These are phyloP conservation scores for Kryphioiulus occultus DNA, from an alignment of 2,888 invertebrate species.

Conservation along the genomic window DNA sequence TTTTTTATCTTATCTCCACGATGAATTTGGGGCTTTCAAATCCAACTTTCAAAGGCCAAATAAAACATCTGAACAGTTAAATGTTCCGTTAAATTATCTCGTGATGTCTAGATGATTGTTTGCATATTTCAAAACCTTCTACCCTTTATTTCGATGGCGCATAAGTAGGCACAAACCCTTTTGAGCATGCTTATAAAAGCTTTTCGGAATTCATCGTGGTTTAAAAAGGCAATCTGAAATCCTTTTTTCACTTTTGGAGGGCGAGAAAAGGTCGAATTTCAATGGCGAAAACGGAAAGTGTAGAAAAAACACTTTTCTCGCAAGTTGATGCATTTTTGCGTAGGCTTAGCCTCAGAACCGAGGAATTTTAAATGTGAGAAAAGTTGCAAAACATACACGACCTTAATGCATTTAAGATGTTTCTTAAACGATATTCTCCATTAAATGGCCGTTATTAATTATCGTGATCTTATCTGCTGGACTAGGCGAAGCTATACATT, in stretches of 20 bases:
- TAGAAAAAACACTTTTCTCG: background rate
- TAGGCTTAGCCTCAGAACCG: background rate
- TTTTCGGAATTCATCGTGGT: background rate
- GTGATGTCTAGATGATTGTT: slow-evolving; percentile 13
- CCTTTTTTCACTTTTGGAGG: slow-evolving; percentile 13
- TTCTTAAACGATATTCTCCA: background rate
- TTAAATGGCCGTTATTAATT: background rate
- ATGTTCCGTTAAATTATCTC: slow-evolving; percentile 35
- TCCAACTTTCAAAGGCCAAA: background rate
- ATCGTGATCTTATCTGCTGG: background rate
- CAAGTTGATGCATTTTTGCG: background rate
- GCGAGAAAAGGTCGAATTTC: slow-evolving; percentile 14
- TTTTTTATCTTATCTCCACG: slow-evolving; percentile 2
- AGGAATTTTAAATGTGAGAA: background rate
- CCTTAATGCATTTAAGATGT: background rate
- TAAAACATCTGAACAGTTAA: slow-evolving; percentile 6
- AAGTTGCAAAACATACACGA: background rate
- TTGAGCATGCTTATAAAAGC: background rate
- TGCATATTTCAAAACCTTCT: slow-evolving; percentile 20
- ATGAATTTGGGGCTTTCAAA: slow-evolving; percentile 10
- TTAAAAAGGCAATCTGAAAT: background rate
- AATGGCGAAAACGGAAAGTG: slow-evolving; percentile 1
- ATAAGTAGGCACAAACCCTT: background rate
- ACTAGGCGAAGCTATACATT: background rate
- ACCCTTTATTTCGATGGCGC: background rate